These are phyloP conservation scores for Carabus problematicus DNA, from an alignment of 2,888 invertebrate genomes.

Conservation along the genomic window DNA sequence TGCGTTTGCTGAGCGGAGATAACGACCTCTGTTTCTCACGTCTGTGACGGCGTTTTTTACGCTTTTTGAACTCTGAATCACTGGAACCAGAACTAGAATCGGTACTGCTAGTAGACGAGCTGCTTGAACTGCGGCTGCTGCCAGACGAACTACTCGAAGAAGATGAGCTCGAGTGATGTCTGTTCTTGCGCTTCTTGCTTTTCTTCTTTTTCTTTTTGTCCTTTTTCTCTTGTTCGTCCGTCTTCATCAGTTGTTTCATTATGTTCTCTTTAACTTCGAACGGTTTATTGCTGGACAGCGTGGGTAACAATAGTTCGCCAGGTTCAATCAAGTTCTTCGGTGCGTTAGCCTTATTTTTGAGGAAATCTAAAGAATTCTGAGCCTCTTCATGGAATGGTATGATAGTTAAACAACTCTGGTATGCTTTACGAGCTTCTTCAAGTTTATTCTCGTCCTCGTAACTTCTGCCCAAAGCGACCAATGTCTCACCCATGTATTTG, in stretches of 20 bases:
- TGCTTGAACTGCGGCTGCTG: constrained; percentile 66
- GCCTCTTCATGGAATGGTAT: constrained; percentile 90
- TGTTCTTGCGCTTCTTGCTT: constrained; percentile 69
- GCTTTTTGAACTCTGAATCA: constrained; percentile 64
- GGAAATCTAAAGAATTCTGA: constrained; percentile 80
- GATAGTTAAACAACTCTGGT: constrained; percentile 82
- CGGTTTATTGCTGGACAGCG: constrained; percentile 59
- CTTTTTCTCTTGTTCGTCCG: constrained; percentile 63
- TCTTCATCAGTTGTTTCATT: constrained; percentile 67
- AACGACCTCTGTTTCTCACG: constrained; percentile 74
- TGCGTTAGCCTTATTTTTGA: constrained; percentile 71
- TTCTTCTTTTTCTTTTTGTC: constrained; percentile 72
- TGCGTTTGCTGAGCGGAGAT: constrained; percentile 83
- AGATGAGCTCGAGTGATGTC: constrained; percentile 65
- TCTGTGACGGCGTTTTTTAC: constrained; percentile 65
- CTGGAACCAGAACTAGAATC: constrained; percentile 74
- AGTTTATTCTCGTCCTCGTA: constrained; percentile 87
- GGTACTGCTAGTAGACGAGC: constrained; percentile 61
- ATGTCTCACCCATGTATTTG: constrained; percentile 92
- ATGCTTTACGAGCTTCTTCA: constrained; percentile 84
- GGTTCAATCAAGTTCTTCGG: constrained; percentile 70
- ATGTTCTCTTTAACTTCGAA: constrained; percentile 72
- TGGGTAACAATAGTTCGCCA: constrained; percentile 67
- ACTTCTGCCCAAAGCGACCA: constrained; percentile 87
- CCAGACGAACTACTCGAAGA: constrained; percentile 59